Percentiles rank a stretch among this genome's conserved stretches.
These are phyloP conservation scores for Tokudaia tokunoshimensis DNA, from an alignment of 2,797 vertebrate species.

Conservation along the genomic window DNA sequence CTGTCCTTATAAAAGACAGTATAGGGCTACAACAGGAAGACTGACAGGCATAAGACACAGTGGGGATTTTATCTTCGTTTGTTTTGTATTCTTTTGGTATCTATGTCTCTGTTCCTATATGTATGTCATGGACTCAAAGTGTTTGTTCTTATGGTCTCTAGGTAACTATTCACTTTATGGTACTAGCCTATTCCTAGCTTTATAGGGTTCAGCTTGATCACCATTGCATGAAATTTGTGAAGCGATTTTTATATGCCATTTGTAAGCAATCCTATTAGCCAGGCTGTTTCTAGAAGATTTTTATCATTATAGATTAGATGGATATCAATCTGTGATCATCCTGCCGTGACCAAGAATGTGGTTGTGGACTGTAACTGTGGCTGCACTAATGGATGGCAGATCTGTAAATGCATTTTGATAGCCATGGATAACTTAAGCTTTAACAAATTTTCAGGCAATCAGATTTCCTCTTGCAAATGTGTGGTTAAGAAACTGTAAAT, in stretches of 20 bases:
- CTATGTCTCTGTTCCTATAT: neutral
- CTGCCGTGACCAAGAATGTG: neutral
- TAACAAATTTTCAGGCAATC: constrained; percentile 30
- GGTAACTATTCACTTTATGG: neutral
- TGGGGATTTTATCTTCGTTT: neutral
- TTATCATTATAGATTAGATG: neutral
- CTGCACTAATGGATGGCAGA: neutral
- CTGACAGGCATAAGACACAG: neutral
- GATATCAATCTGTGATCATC: constrained; percentile 11
- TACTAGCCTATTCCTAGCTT: neutral
- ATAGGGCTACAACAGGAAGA: neutral
- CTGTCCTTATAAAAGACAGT: neutral
- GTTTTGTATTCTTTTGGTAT: neutral
- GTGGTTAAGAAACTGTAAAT: constrained; percentile 5
- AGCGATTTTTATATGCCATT: neutral
- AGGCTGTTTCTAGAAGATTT: neutral
- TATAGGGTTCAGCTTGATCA: neutral
- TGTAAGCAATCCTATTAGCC: neutral
- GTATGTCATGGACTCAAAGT: neutral
- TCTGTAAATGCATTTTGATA: constrained; percentile 11
- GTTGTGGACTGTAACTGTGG: neutral
- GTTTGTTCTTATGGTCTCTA: neutral
- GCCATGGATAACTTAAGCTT: neutral
- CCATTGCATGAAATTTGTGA: neutral
- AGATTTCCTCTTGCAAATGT: constrained; percentile 12